A percentile compares a stretch with the other conserved stretches of the same genome.
These are phyloP conservation scores for Leptoteleia sp. DNA, from an alignment of 1,140 invertebrate species.

Conservation along the genomic window DNA sequence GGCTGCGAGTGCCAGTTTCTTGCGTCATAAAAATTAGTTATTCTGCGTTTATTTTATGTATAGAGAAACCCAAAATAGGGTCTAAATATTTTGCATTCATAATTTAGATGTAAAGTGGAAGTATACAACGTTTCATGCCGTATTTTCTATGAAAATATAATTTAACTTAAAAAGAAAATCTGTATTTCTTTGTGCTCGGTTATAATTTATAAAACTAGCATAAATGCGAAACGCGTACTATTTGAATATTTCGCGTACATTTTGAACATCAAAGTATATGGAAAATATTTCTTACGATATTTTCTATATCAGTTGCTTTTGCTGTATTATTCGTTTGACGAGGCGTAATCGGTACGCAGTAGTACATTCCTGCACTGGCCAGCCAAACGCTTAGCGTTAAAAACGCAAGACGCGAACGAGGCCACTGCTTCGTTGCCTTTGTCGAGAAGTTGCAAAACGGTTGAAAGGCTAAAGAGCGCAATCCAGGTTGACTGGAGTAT, in stretches of 20 bases:
- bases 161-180: no score
- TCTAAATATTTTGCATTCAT: no score
- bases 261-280: constrained; percentile 5
- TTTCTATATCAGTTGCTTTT: constrained; percentile 23
- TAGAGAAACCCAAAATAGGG: no score
- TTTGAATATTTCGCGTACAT: neutral
- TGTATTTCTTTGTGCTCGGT: no score
- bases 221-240: no score
- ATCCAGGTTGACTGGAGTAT: constrained; percentile 40
- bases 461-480: constrained; percentile 68
- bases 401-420: constrained; percentile 60
- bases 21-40: no score
- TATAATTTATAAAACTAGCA: no score
- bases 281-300: constrained; percentile 28
- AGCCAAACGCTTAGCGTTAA: constrained; percentile 62
- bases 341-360: constrained; percentile 59
- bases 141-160: no score
- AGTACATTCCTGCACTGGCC: constrained; percentile 70
- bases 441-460: constrained; percentile 57
- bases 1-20: neutral
- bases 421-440: constrained; percentile 58
- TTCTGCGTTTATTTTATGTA: no score
- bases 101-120: no score
- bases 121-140: no score
- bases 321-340: constrained; percentile 25